These are phyloP conservation scores for Pan troglodytes DNA, from an alignment of 2,113 vertebrate genomes.

Conservation along the genomic window NHGRI_mPanTro3-v2.1_pri NC_072409.2:51221501-51222000, in stretches of 20 bases:
- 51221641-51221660: neutral
- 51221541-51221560: no score
- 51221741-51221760: neutral
- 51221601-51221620: neutral
- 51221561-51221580: no score
- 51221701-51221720: neutral
- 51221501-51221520: no score
- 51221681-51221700: neutral
- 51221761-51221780: neutral
- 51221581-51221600: neutral
- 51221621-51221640: neutral
- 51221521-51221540: no score
- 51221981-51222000: neutral
- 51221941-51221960: neutral
- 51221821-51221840: neutral
- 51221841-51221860: neutral
- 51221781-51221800: neutral
- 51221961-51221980: neutral
- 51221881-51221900: neutral
- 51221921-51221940: neutral
- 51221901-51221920: neutral
- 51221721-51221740: neutral
- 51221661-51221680: neutral
- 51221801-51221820: neutral
- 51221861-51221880: neutral